Base-by-base conservation (phyloP, 2,888 invertebrate species). In the Pemphredon lugubris region DNA sequence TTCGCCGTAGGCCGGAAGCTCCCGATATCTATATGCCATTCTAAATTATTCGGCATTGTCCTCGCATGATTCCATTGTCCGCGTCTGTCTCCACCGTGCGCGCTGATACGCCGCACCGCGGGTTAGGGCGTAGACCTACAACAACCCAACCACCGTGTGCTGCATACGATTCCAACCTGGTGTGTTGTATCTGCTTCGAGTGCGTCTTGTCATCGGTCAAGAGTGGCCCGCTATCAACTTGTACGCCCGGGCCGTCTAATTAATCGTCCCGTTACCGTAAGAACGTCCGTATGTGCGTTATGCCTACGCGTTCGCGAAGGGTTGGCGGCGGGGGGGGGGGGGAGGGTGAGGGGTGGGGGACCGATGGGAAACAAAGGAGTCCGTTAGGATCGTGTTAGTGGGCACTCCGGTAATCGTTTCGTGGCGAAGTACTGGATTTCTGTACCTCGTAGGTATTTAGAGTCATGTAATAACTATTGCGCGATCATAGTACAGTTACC, bases 21-120 rank as follows among this genome's bases (percentile, higher is more conserved):
- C 81, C 83, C 77, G 81, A 88, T 87, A 87, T 88, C 88, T 88
- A 87, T 88, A 85, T 87, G 86, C 80, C 85, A 88, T 87, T 88
- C 88, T 88, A 87, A 88, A 88, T 88, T 88, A 88, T 88, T 88
- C 86, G 83, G 85, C 85, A 88, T 88, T 88, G 88, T 88, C 87
- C 88, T 85, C 86, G 82, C 75, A 83, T 88, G 85, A 87, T 88
- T 87, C 88, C 85, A 88, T 88, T 88, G 88, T 88, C 85, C 87
- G 86, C 83, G 84, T 88, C 88, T 87, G 88, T 88, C 88, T 87
- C 87, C 85, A 84, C 83, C 86, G 88, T 86, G 76, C 84, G 76
- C 84, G 81, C 79, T 83, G 83, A 85, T 85, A 84, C 84, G 85
- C 82, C 81, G 76, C 73, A 78, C 70, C 79, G 73, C 83, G 79